Conservation (phyloP, 2,113 vertebrate species). For the Lichenostomus cassidix region DNA sequence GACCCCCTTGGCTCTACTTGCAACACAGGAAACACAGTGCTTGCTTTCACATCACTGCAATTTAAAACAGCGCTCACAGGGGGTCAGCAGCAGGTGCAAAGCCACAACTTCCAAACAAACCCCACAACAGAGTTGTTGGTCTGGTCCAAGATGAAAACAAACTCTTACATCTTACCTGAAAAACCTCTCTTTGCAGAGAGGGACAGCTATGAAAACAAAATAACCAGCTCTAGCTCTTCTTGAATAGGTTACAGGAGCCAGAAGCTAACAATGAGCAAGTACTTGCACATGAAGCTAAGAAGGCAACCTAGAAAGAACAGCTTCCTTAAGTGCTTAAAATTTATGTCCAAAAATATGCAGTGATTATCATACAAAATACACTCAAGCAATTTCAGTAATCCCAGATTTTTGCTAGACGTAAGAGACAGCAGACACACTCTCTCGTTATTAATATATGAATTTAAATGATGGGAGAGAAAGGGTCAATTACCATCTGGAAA, state of each 20-base stretch:
- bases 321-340: not conserved
- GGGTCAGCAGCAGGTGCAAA: conserved; percentile 6
- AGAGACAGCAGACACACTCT: not conserved
- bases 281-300: not conserved
- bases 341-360: not conserved
- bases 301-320: not conserved
- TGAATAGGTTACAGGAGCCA: not conserved
- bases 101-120: not conserved
- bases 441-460: not conserved
- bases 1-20: not conserved
- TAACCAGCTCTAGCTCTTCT: not conserved
- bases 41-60: not conserved
- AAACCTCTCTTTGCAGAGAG: not conserved
- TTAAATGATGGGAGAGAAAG: not conserved
- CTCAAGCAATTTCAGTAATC: not conserved
- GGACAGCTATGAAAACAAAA: not conserved
- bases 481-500: not conserved
- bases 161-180: not conserved
- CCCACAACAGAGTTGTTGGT: not conserved
- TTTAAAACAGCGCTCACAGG: not conserved
- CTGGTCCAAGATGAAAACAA: not conserved
- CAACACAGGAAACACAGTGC: not conserved
- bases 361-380: not conserved
- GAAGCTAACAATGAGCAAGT: not conserved
- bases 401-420: not conserved